phyloP scores from a whole-genome alignment of 2,888 invertebrate genomes.

The Sepioteuthis lessoniana region DNA sequence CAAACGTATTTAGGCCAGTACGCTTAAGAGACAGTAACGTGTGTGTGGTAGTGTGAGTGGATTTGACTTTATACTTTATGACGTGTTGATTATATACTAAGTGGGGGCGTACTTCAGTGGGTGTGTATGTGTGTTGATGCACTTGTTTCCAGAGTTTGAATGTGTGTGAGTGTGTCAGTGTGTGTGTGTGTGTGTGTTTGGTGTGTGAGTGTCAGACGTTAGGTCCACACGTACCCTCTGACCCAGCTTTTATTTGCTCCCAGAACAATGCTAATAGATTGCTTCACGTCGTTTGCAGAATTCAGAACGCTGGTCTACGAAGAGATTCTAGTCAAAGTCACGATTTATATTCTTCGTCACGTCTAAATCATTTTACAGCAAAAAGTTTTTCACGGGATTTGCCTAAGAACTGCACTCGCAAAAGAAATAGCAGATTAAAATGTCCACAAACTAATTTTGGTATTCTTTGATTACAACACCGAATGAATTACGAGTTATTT shows the following conservation, averaged over 20 bases:
- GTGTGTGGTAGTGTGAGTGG: background rate
- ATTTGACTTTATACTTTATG: background rate
- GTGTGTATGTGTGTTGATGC: background rate
- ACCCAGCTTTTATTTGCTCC: background rate
- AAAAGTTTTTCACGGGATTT: background rate
- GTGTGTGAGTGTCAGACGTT: background rate
- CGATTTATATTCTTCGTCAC: constrained; percentile 23
- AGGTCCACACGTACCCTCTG: constrained; percentile 20
- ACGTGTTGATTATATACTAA: background rate
- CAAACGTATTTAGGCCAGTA: background rate
- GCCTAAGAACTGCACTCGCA: background rate
- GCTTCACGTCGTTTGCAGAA: background rate
- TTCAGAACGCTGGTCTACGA: background rate
- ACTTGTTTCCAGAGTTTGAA: background rate
- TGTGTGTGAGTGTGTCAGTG: background rate
- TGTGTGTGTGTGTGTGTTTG: background rate
- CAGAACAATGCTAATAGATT: constrained; percentile 33
- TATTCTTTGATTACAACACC: background rate
- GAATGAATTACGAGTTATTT: background rate
- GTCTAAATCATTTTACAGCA: background rate
- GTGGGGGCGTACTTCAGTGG: background rate
- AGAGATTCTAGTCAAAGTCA: background rate
- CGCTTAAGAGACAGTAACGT: background rate
- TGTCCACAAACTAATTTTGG: background rate
- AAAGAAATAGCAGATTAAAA: background rate